Evolutionary conservation across 2,113 vertebrate genomes (phyloP).

Genomic region (Anarhynchus alexandrinus): DNA sequence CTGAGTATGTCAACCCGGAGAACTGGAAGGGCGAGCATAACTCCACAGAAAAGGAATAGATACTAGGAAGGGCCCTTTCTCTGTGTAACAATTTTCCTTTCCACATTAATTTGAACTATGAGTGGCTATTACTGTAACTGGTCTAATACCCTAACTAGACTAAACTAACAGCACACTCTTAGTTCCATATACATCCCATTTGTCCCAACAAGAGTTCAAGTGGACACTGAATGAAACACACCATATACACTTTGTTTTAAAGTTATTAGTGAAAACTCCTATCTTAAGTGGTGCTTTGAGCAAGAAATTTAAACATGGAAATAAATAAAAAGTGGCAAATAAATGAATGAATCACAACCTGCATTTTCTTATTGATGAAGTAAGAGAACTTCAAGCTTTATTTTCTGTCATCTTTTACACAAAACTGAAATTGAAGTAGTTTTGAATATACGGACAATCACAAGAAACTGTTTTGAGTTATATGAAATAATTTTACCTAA

Average conservation of each 20-base stretch:
- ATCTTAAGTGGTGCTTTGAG: not conserved
- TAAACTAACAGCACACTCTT: not conserved
- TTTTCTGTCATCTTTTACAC: not conserved
- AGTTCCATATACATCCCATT: not conserved
- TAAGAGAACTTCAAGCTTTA: not conserved
- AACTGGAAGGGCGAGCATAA: not conserved
- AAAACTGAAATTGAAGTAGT: not conserved
- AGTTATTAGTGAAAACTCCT: not conserved
- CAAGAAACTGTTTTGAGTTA: not conserved
- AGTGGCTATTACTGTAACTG: not conserved
- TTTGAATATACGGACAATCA: not conserved
- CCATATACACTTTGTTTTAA: not conserved
- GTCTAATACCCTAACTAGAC: not conserved
- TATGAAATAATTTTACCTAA: not conserved
- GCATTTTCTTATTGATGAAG: not conserved
- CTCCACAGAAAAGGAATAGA: not conserved
- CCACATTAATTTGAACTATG: not conserved
- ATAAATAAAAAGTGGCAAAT: no score
- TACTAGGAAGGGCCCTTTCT: not conserved
- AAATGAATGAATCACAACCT: not conserved
- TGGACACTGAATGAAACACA: not conserved
- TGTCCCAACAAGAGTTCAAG: not conserved
- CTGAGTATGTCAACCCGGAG: not conserved
- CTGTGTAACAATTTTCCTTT: not conserved
- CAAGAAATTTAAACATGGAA: not conserved